phyloP scores from a whole-genome alignment of 30 jellyfish, hydroid and myxozoan genomes.

The Rhopilema esculentum region DNA sequence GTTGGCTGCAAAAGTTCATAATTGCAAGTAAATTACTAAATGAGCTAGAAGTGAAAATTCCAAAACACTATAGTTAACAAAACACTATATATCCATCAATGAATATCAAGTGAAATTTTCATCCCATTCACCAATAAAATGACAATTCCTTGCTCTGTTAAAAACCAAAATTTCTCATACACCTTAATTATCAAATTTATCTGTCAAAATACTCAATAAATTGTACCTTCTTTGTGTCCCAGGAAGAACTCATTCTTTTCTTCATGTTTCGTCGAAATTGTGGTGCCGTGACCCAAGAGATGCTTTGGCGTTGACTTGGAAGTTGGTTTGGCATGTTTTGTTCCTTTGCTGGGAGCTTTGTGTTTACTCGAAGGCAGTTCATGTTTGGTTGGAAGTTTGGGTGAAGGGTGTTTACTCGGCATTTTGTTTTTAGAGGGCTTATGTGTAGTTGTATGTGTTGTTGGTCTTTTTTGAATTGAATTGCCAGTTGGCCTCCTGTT shows the following conservation, averaged over 20 bases:
- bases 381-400: slow-evolving; percentile 1
- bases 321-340: not conserved
- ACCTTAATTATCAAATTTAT: too few relatives aligned
- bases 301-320: slow-evolving; percentile 2
- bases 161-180: too few relatives aligned
- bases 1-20: not conserved
- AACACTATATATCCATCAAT: too few relatives aligned
- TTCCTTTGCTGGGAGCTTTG: not conserved
- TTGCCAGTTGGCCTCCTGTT: slow-evolving; percentile 40
- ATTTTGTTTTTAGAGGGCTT: slow-evolving; percentile 5
- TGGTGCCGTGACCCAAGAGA: not conserved
- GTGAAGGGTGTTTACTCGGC: slow-evolving; percentile 10
- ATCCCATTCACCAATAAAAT: too few relatives aligned
- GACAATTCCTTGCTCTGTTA: too few relatives aligned
- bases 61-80: too few relatives aligned
- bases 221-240: slow-evolving; percentile 18
- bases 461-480: not conserved
- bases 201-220: not conserved
- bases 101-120: too few relatives aligned
- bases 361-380: not conserved
- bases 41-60: too few relatives aligned
- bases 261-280: not conserved
- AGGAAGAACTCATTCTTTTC: not conserved
- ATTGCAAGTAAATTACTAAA: not conserved
- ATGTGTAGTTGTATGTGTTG: slow-evolving; percentile 5